Percentiles rank a stretch among this genome's conserved stretches.
phyloP scores from a whole-genome alignment of 2,113 vertebrate species.

The Leuciscus idus region DNA sequence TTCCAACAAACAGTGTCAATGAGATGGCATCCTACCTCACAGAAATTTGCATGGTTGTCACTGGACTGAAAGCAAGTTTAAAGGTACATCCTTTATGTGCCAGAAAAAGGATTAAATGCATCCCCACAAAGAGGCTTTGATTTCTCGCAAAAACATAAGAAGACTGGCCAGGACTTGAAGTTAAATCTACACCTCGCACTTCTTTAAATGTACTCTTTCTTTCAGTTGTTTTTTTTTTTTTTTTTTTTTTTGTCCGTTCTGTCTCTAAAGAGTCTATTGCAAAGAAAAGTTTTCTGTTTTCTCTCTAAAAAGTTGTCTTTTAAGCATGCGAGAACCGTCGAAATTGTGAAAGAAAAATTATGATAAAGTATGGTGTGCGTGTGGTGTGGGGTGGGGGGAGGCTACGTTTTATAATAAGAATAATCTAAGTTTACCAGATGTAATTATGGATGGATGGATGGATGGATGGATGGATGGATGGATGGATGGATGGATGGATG shows the following conservation, averaged over 20 bases:
- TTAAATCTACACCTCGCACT: slow-evolving; percentile 75
- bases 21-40: slow-evolving; percentile 81
- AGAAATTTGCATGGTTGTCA: slow-evolving; percentile 83
- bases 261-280: slow-evolving; percentile 15
- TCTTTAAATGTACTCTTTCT: slow-evolving; percentile 53
- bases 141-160: slow-evolving; percentile 79
- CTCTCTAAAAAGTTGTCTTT: background rate
- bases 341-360: background rate
- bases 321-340: slow-evolving; percentile 52
- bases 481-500: too few species aligned
- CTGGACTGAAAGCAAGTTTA: slow-evolving; percentile 80
- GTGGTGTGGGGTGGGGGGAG: too few species aligned
- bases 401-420: background rate
- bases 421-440: too few species aligned
- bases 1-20: slow-evolving; percentile 81
- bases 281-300: slow-evolving; percentile 51
- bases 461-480: too few species aligned
- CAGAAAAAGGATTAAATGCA: slow-evolving; percentile 79
- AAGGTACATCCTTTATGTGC: slow-evolving; percentile 84
- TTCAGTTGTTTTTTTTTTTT: background rate
- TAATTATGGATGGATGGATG: too few species aligned
- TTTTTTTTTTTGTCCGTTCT: background rate
- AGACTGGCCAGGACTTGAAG: slow-evolving; percentile 75
- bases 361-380: background rate
- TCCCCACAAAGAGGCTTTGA: slow-evolving; percentile 81